Conservation (phyloP, 2,888 invertebrate genomes). For the Furcula furcula region DNA sequence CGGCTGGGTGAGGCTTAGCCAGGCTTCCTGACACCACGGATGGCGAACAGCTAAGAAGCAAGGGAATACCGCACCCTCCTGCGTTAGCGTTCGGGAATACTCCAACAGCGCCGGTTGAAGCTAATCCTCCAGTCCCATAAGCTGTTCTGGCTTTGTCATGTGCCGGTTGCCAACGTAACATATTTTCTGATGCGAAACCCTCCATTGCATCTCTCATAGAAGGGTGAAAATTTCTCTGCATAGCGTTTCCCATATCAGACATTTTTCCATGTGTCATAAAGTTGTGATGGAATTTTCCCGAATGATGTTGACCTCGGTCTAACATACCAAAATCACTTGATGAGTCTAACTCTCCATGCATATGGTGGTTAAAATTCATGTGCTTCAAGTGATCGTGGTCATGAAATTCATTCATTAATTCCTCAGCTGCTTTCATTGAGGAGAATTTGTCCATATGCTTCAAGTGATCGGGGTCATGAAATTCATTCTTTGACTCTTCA, state of each 20-base stretch:
- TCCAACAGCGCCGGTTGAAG: conserved; percentile 49
- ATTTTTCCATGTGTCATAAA: conserved; percentile 37
- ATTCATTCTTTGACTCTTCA: conserved; percentile 15
- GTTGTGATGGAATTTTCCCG: conserved; percentile 17
- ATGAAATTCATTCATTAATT: conserved; percentile 13
- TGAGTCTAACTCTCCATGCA: conserved; percentile 7
- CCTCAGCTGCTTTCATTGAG: conserved; percentile 25
- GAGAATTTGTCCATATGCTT: conserved; percentile 14
- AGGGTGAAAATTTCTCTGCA: conserved; percentile 38
- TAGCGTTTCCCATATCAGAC: conserved; percentile 37
- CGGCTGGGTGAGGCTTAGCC: conserved; percentile 46
- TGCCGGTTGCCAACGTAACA: conserved; percentile 46
- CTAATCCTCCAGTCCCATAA: conserved; percentile 36
- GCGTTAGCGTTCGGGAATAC: conserved; percentile 65
- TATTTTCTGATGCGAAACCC: conserved; percentile 32
- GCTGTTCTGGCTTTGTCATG: conserved; percentile 44
- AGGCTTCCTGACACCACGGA: conserved; percentile 62
- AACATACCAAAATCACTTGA: conserved; percentile 13
- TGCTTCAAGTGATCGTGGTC: conserved; percentile 10
- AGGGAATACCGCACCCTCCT: conserved; percentile 65
- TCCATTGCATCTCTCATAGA: conserved; percentile 45
- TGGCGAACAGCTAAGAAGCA: conserved; percentile 69
- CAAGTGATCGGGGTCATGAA: conserved; percentile 11
- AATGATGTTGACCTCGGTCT: conserved; percentile 11
- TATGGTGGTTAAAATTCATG: conserved; percentile 1